phyloP scores from a whole-genome alignment of 2,797 vertebrate genomes.

The Rousettus madagascariensis region DNA sequence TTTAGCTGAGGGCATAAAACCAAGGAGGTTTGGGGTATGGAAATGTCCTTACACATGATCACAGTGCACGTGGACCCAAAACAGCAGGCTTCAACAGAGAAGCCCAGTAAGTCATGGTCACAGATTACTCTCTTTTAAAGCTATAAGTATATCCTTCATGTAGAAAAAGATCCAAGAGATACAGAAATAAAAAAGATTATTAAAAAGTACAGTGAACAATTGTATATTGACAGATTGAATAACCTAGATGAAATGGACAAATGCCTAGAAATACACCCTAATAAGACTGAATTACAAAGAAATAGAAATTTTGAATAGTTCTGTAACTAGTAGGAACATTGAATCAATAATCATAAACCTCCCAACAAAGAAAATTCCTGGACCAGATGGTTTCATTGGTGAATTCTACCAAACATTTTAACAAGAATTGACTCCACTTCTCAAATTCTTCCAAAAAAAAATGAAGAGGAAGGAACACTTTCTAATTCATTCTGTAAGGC shows the following conservation, averaged over 20 bases:
- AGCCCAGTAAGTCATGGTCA: neutral
- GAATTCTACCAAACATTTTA: slow-evolving; percentile 4
- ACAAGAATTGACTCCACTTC: neutral
- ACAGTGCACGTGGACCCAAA: neutral
- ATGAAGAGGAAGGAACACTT: neutral
- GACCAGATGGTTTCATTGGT: neutral
- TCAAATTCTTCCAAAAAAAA: neutral
- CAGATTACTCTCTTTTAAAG: neutral
- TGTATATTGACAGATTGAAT: neutral
- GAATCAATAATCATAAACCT: neutral
- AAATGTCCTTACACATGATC: neutral
- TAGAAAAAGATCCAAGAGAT: neutral
- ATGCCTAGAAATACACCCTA: neutral
- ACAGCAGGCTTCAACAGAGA: neutral
- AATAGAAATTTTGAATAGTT: neutral
- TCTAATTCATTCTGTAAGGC: neutral
- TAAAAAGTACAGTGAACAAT: neutral
- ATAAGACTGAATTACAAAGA: neutral
- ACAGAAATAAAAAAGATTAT: neutral
- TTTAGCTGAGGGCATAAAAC: neutral
- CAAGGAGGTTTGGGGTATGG: neutral
- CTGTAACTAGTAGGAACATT: neutral
- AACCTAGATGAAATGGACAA: neutral
- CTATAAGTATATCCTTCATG: neutral
- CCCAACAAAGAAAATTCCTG: neutral